These are phyloP conservation scores for Barnardius zonarius DNA, from an alignment of 2,113 vertebrate species.

Conservation along the genomic window DNA sequence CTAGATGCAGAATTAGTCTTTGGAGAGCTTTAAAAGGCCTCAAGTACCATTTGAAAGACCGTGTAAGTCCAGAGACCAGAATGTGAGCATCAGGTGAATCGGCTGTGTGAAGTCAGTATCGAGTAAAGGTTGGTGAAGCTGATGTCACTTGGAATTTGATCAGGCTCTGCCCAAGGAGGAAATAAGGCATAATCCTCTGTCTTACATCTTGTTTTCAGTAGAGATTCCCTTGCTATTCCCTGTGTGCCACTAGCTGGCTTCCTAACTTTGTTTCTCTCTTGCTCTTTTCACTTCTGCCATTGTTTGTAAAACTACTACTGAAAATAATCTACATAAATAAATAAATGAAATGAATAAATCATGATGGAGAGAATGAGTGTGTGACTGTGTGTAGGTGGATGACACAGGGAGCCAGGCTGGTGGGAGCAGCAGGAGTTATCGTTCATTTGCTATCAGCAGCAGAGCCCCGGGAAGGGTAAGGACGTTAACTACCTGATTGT, in stretches of 20 bases:
- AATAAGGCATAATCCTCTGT: background rate
- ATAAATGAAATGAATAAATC: slow-evolving; percentile 60
- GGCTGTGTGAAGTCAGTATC: background rate
- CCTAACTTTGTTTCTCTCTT: background rate
- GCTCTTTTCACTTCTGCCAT: background rate
- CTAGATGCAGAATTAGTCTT: background rate
- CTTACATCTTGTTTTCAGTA: fast-evolving
- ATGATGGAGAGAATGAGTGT: slow-evolving; percentile 42
- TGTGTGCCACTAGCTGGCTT: background rate
- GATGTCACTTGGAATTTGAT: background rate
- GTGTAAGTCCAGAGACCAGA: background rate
- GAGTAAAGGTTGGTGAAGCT: background rate
- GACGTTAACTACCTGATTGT: background rate
- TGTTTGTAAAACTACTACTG: slow-evolving; percentile 47
- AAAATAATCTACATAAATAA: slow-evolving; percentile 69
- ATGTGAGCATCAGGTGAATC: background rate
- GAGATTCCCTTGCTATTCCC: background rate
- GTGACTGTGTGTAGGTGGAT: slow-evolving; percentile 47
- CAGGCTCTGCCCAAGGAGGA: background rate
- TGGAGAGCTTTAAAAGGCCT: background rate
- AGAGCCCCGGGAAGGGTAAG: background rate
- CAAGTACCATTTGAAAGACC: background rate
- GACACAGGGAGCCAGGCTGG: slow-evolving; percentile 23
- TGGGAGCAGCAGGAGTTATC: slow-evolving; percentile 51
- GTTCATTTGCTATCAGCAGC: slow-evolving; percentile 24